phyloP scores from a whole-genome alignment of 1,140 invertebrate species.

The Periplaneta americana region DNA sequence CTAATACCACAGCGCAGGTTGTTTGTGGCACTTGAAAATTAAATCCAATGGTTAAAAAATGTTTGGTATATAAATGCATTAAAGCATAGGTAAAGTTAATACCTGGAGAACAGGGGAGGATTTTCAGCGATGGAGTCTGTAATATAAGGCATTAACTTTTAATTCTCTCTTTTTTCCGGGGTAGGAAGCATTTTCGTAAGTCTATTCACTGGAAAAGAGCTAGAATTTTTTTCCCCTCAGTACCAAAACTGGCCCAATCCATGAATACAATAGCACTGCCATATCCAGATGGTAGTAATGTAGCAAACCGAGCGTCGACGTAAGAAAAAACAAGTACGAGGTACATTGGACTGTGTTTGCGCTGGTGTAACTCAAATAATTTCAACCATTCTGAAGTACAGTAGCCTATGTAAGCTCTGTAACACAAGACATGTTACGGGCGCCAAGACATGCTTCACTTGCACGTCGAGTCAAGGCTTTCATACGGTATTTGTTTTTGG shows the following conservation, averaged over 20 bases:
- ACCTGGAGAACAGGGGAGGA: background rate
- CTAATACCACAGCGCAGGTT: background rate
- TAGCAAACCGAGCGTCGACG: too few relatives aligned
- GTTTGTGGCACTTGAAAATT: conserved; percentile 13
- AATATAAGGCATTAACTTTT: conserved; percentile 9
- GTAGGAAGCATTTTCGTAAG: background rate
- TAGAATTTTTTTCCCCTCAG: background rate
- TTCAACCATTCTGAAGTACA: too few relatives aligned
- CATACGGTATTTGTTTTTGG: too few relatives aligned
- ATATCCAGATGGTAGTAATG: too few relatives aligned
- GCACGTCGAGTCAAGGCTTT: too few relatives aligned
- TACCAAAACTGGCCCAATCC: background rate
- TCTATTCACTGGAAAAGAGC: background rate
- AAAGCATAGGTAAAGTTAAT: conserved; percentile 7
- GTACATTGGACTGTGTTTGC: too few relatives aligned
- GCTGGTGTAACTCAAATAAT: too few relatives aligned
- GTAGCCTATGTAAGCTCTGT: too few relatives aligned
- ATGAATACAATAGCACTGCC: too few relatives aligned
- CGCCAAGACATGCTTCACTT: too few relatives aligned
- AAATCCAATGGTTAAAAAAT: conserved; percentile 12
- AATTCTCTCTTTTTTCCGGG: background rate
- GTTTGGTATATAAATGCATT: conserved; percentile 7
- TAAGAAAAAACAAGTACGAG: too few relatives aligned
- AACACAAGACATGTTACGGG: too few relatives aligned
- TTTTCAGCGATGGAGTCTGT: background rate